Percentiles rank a stretch among this genome's conserved stretches.
Evolutionary conservation across 2,888 invertebrate species (phyloP).

Genomic region (Tanytarsus gracilentus): DNA sequence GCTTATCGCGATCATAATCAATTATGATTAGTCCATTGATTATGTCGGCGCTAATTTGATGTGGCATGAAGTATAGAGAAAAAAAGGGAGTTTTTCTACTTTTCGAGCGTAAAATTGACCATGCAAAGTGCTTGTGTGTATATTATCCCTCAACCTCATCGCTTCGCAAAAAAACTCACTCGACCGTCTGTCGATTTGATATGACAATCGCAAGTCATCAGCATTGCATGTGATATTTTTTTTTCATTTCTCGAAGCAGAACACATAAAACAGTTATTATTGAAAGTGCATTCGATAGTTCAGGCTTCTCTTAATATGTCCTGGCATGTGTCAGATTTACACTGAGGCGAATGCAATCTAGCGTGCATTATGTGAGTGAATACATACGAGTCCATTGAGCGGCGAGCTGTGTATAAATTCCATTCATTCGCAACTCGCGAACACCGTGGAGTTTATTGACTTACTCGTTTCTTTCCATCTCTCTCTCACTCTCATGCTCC

Average conservation of each 20-base stretch:
- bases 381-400: too few relatives aligned
- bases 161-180: too few relatives aligned
- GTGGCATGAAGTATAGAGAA: neutral
- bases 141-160: too few relatives aligned
- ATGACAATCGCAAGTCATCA: too few relatives aligned
- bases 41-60: neutral
- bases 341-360: neutral
- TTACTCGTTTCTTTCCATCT: neutral
- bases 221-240: too few relatives aligned
- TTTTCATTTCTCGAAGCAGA: neutral
- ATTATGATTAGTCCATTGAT: conserved; percentile 16
- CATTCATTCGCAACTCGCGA: neutral
- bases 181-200: too few relatives aligned
- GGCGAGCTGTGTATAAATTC: too few relatives aligned
- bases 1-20: conserved; percentile 15
- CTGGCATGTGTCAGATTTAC: conserved; percentile 3
- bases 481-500: neutral
- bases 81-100: neutral
- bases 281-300: neutral
- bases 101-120: too few relatives aligned
- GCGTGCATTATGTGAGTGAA: too few relatives aligned
- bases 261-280: neutral
- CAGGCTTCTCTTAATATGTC: neutral
- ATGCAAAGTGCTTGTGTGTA: too few relatives aligned
- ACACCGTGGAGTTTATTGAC: conserved; percentile 21